Evolutionary conservation across 2,113 vertebrate genomes (phyloP), one percentile per base, ranked within the genome.

Genomic region (Perca fluviatilis): DNA sequence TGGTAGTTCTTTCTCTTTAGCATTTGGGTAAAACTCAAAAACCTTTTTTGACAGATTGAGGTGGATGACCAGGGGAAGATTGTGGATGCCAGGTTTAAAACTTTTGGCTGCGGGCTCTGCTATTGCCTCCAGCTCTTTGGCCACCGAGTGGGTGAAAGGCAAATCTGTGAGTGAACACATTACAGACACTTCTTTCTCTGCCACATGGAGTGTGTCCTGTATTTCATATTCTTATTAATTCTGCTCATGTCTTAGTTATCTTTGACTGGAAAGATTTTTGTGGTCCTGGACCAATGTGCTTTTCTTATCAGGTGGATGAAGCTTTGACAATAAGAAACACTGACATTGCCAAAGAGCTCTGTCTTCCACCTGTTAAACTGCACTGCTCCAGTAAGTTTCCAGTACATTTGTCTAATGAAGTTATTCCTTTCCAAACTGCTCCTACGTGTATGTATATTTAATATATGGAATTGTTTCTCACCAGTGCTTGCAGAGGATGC

Each of bases 61-160:
- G 97, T 98, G 73, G 96, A 98, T 0, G 95, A 96, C 18, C 84
- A 95, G 14, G 98, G 98, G 58, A 98, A 83, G 94, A 99, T 99
- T 9, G 81, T 97, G 27, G 97, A 99, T 0, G 98, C 98, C n/a
- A 95, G 95, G 21, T 98, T 99, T 86, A 99, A 99, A 79, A 98
- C 98, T 0, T 99, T 98, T 1, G 98, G 98, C 84, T 99, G 98
- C 0, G 98, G n/a, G 98, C 1, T 99, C 98, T 0, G 98, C 98
- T 0, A 99, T 99, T 0, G 98, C 98, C 1, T 99, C 98, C 3
- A 99, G 98, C 87, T 99, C 98, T 0, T 73, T 99, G 92, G 97
- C 95, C 4, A 99, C 98, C 0, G 98, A 98, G 76, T 99, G 97
- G 97, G 95, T 99, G 49, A 99, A 99, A 86, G 98, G 98, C n/a